Conservation (phyloP, 2,797 vertebrate species). For the Lophius americanus region DNA sequence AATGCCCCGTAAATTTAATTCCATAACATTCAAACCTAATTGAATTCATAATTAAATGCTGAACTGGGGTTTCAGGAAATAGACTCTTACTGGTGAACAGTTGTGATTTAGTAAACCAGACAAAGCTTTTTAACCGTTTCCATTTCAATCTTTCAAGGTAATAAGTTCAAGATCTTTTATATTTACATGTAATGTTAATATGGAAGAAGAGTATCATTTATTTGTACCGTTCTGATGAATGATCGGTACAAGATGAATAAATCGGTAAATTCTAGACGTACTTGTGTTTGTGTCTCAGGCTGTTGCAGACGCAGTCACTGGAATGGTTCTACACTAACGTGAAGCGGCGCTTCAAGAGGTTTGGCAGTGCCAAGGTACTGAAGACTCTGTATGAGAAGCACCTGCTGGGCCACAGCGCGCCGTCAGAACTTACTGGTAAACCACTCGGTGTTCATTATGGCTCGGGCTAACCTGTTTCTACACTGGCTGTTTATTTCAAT, state of each 20-base stretch:
- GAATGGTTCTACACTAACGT: slow-evolving; percentile 98
- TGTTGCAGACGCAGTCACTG: slow-evolving; percentile 90
- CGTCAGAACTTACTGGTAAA: slow-evolving; percentile 86
- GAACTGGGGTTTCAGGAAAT: too few relatives aligned
- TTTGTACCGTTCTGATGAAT: too few relatives aligned
- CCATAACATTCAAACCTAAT: slow-evolving; percentile 19
- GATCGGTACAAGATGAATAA: too few relatives aligned
- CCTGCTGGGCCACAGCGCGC: slow-evolving; percentile 81
- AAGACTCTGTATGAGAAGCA: slow-evolving; percentile 94
- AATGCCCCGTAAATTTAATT: slow-evolving; percentile 12
- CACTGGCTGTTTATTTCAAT: too few relatives aligned
- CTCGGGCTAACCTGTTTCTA: neutral
- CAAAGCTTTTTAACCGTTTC: too few relatives aligned
- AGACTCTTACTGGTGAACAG: too few relatives aligned
- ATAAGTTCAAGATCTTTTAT: too few relatives aligned
- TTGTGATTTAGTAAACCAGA: too few relatives aligned
- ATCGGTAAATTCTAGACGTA: too few relatives aligned
- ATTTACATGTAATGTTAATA: too few relatives aligned
- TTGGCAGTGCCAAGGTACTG: slow-evolving; percentile 96
- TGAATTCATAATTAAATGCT: neutral
- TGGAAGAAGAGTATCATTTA: too few relatives aligned
- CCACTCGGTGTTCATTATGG: neutral
- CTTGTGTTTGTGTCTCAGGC: slow-evolving; percentile 71
- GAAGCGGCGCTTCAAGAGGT: slow-evolving; percentile 93
- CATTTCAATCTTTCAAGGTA: too few relatives aligned